Evolutionary conservation across 1,140 invertebrate species (phyloP).

Genomic region (Mamestra configurata): DNA sequence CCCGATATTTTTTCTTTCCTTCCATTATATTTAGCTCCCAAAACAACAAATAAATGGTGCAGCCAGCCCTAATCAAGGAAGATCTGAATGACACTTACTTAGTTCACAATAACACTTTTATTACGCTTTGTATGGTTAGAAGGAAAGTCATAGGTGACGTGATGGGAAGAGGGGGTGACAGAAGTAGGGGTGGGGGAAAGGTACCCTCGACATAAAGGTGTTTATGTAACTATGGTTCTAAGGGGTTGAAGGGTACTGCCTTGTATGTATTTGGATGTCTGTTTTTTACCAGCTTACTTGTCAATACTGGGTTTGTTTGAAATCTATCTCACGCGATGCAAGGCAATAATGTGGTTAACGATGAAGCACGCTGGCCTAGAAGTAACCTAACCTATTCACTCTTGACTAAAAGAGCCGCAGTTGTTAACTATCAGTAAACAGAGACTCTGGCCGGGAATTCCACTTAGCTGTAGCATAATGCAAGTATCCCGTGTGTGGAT

Average conservation of each 20-base stretch:
- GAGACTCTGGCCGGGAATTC: too few relatives aligned
- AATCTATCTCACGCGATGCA: too few relatives aligned
- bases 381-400: too few relatives aligned
- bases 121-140: slow-evolving; percentile 40
- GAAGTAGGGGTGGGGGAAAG: not conserved
- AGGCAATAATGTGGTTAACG: too few relatives aligned
- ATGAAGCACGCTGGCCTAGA: too few relatives aligned
- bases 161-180: not conserved
- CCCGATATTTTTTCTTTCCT: not conserved
- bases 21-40: slow-evolving; percentile 13
- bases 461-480: too few relatives aligned
- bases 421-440: too few relatives aligned
- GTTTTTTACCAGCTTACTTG: too few relatives aligned
- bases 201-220: not conserved
- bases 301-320: too few relatives aligned
- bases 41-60: not conserved
- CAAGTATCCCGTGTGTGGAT: too few relatives aligned
- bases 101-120: slow-evolving; percentile 42
- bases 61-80: slow-evolving; percentile 22
- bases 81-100: slow-evolving; percentile 36
- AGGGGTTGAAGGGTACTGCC: not conserved
- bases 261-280: too few relatives aligned
- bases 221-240: not conserved
- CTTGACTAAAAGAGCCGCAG: too few relatives aligned
- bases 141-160: slow-evolving; percentile 14